Evolutionary conservation across 92 coral and sea anemone species (phyloP).

Genomic region (Phenganax subtilis): DNA sequence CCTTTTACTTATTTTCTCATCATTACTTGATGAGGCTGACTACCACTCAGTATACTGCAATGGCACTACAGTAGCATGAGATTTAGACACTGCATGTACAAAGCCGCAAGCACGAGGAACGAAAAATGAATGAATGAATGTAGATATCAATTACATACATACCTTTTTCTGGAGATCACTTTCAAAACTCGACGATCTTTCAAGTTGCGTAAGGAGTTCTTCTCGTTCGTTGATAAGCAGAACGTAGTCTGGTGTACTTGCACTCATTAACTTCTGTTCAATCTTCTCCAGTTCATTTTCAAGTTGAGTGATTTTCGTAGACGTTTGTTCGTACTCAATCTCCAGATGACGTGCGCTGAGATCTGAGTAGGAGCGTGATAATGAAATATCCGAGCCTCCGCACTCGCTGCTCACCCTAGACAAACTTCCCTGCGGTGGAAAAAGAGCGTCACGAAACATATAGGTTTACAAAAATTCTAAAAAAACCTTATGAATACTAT

Average conservation of each 20-base stretch:
- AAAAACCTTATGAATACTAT: conserved; percentile 29
- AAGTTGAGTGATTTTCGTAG: conserved; percentile 30
- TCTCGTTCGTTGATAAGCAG: conserved; percentile 35
- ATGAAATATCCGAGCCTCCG: conserved; percentile 21
- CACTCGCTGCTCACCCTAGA: conserved; percentile 38
- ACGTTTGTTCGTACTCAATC: conserved; percentile 23
- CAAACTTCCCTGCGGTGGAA: conserved; percentile 32
- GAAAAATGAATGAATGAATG: no score
- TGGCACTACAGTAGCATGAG: no score
- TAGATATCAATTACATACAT: not conserved
- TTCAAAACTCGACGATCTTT: conserved; percentile 38
- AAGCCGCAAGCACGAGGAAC: not conserved
- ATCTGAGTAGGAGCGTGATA: conserved; percentile 30
- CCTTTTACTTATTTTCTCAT: no score
- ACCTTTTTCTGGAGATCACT: conserved; percentile 30
- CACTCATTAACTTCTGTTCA: conserved; percentile 38
- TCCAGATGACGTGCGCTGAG: conserved; percentile 33
- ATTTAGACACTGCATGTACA: not conserved
- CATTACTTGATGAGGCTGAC: no score
- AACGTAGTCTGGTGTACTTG: conserved; percentile 31
- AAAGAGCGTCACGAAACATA: conserved; percentile 13
- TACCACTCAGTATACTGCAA: no score
- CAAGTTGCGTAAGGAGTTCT: conserved; percentile 25
- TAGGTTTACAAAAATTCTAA: conserved; percentile 19
- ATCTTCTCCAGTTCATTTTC: conserved; percentile 33